Conservation (phyloP, 2,797 vertebrate species). For the Phrynocephalus forsythii region DNA sequence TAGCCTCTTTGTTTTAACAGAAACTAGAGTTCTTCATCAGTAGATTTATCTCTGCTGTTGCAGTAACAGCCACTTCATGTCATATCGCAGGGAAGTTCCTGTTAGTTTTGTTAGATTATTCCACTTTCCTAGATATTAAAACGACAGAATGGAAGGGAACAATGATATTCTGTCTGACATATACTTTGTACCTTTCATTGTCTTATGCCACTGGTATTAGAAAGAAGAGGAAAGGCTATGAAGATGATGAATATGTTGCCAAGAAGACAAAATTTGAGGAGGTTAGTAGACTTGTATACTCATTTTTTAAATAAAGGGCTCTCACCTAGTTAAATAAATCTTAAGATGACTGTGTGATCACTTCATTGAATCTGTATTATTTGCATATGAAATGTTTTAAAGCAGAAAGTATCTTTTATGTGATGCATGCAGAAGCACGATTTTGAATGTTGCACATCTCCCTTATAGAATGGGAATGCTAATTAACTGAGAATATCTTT, state of each 20-base stretch:
- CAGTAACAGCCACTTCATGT: not conserved
- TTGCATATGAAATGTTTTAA: not conserved
- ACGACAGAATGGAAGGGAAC: not conserved
- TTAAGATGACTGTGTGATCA: not conserved
- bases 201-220: constrained; percentile 72
- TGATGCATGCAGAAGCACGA: not conserved
- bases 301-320: not conserved
- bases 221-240: constrained; percentile 93
- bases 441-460: not conserved
- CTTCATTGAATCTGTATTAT: not conserved
- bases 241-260: constrained; percentile 87
- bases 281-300: constrained; percentile 72
- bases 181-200: not conserved
- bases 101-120: not conserved
- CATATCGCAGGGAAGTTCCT: not conserved
- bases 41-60: not conserved
- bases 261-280: constrained; percentile 85
- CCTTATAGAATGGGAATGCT: not conserved
- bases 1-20: not conserved
- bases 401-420: not conserved
- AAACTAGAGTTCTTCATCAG: not conserved
- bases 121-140: not conserved
- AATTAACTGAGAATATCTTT: not conserved
- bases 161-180: not conserved
- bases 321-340: not conserved